These are phyloP conservation scores for Hoplias malabaricus DNA, from an alignment of 2,113 vertebrate genomes.

Conservation along the genomic window DNA sequence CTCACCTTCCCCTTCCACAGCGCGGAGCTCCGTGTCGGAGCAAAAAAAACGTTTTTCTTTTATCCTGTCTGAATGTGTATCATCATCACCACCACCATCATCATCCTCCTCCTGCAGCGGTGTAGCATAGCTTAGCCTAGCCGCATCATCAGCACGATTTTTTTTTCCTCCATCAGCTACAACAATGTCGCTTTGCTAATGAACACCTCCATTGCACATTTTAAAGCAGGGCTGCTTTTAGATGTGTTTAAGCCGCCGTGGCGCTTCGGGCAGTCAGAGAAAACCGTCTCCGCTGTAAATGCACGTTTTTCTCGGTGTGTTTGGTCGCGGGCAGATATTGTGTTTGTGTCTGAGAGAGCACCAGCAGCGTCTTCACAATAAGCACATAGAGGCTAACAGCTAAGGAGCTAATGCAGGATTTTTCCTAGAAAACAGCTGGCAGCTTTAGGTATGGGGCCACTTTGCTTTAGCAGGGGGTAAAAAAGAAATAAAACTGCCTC, in stretches of 20 bases:
- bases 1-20: neutral
- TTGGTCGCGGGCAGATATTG: neutral
- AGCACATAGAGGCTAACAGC: slow-evolving; percentile 51
- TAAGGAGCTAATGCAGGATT: slow-evolving; percentile 42
- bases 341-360: neutral
- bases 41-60: neutral
- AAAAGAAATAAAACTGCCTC: too few relatives aligned
- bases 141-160: neutral
- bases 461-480: too few relatives aligned
- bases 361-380: slow-evolving; percentile 34
- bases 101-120: neutral
- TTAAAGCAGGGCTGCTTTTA: neutral
- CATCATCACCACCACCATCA: neutral
- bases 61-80: neutral
- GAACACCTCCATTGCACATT: neutral
- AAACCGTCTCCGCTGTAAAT: neutral
- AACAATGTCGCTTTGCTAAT: neutral
- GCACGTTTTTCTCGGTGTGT: neutral
- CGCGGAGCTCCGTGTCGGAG: too few relatives aligned
- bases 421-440: slow-evolving; percentile 39
- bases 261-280: neutral
- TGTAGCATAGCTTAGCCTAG: neutral
- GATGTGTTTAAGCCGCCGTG: neutral
- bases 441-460: too few relatives aligned
- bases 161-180: neutral